phyloP scores from a whole-genome alignment of 1,140 invertebrate genomes.

The silkworm (Bombyx mori) region DNA sequence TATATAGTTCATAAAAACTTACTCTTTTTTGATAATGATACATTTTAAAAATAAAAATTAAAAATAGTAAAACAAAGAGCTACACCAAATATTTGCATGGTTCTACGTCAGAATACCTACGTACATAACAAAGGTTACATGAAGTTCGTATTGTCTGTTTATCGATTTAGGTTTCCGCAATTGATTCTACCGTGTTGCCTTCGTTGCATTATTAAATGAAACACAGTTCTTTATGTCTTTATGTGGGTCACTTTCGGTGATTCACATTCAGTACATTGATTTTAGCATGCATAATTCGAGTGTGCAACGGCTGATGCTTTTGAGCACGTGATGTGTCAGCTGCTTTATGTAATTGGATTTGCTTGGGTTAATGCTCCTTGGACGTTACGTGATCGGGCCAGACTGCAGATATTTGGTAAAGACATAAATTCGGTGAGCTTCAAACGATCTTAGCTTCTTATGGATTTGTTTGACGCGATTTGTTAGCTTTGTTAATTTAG shows the following conservation, averaged over 20 bases:
- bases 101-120: no score
- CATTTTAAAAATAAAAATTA: no score
- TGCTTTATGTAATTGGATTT: constrained; percentile 34
- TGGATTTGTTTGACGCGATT: neutral
- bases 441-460: neutral
- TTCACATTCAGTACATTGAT: constrained; percentile 15
- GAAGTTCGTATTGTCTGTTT: neutral
- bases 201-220: constrained; percentile 22
- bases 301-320: constrained; percentile 21
- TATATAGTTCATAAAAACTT: no score
- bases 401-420: no score
- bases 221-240: constrained; percentile 7
- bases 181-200: constrained; percentile 2
- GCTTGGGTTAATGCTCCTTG: constrained; percentile 28
- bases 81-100: no score
- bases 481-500: neutral
- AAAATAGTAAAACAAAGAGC: no score
- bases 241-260: constrained; percentile 30
- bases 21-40: no score
- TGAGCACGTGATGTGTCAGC: constrained; percentile 28
- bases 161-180: constrained; percentile 15
- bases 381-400: neutral
- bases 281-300: constrained; percentile 13
- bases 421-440: neutral
- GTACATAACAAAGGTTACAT: no score